Base-by-base conservation (phyloP, 2,888 invertebrate genomes). In the Dryococelus australis region DNA sequence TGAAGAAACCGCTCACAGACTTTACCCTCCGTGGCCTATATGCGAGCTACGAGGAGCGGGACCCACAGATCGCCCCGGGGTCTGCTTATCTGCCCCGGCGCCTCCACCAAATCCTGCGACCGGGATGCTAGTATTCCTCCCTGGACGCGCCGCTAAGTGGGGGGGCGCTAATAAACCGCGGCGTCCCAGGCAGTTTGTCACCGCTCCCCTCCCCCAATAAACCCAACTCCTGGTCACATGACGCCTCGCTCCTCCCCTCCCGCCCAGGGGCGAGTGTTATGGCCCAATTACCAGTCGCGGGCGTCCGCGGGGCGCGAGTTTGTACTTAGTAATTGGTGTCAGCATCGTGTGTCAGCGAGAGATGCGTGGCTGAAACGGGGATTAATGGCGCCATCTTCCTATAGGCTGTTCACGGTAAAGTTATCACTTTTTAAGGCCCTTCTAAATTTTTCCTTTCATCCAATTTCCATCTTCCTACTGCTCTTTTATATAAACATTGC, bases 141-240 rank as follows among this genome's bases (percentile, higher is more conserved):
- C 65, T 65, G 24, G 65, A n/a, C 65, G n/a, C 65, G n/a, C n/a
- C n/a, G 65, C 65, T n/a, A n/a, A 65, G 65, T n/a, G 65, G 65
- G 65, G 65, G 65, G 3, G 65, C 6, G 65, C 65, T 65, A 65
- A 65, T 65, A 65, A 10, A 65, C 65, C 65, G n/a, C 65, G 24
- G 65, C 24, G 65, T 65, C 65, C 12, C 65, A 16, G n/a, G 65
- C 65, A 65, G 65, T 65, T 65, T 65, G 65, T 65, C 65, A 65
- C 24, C 13, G 3, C 65, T 8, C 6, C n/a, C 65, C n/a, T 24
- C 2, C 24, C 65, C 16, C 65, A n/a, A n/a, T n/a, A 8, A 20
- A 9, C 47, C 2, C 47, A 1, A 1, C 47, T 65, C 6, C 65
- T n/a, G 8, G n/a, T 65, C 65, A 65, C 65, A 20, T 65, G 65